Evolutionary conservation across 2,113 vertebrate species (phyloP).

Genomic region (Cromileptes altivelis): DNA sequence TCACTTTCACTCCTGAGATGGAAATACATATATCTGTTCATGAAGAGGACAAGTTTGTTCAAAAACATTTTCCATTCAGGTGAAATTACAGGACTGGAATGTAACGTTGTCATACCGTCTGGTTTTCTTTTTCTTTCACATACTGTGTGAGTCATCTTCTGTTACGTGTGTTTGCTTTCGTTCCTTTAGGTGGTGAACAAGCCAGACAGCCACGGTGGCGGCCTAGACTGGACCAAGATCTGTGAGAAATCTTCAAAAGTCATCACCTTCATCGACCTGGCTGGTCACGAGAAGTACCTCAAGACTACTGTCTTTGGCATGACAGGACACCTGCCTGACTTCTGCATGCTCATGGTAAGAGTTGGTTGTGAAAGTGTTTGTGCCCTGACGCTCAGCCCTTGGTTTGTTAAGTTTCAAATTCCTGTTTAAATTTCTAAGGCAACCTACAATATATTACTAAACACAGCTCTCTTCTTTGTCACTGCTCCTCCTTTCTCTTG

Average conservation of each 20-base stretch:
- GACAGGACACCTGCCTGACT: constrained; percentile 96
- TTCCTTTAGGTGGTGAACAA: constrained; percentile 92
- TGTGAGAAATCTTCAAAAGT: constrained; percentile 97
- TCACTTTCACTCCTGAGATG: neutral
- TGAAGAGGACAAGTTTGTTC: neutral
- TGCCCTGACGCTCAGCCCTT: no score
- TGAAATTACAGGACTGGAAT: neutral
- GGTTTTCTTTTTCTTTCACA: neutral
- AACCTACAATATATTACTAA: neutral
- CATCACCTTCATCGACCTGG: constrained; percentile 96
- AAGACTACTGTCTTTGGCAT: constrained; percentile 99
- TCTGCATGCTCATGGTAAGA: constrained; percentile 98
- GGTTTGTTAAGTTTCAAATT: no score
- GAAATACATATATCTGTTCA: no score
- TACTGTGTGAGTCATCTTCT: neutral
- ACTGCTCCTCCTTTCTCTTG: neutral
- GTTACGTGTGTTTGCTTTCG: neutral
- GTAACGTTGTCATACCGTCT: no score
- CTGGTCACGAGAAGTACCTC: constrained; percentile 96
- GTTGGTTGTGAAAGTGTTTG: neutral
- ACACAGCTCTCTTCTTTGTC: neutral
- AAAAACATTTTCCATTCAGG: neutral
- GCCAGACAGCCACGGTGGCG: constrained; percentile 93
- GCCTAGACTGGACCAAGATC: constrained; percentile 96
- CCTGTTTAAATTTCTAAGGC: no score